phyloP scores from a whole-genome alignment of 2,113 vertebrate species.

The Tretioscincus oriximinensis region DNA sequence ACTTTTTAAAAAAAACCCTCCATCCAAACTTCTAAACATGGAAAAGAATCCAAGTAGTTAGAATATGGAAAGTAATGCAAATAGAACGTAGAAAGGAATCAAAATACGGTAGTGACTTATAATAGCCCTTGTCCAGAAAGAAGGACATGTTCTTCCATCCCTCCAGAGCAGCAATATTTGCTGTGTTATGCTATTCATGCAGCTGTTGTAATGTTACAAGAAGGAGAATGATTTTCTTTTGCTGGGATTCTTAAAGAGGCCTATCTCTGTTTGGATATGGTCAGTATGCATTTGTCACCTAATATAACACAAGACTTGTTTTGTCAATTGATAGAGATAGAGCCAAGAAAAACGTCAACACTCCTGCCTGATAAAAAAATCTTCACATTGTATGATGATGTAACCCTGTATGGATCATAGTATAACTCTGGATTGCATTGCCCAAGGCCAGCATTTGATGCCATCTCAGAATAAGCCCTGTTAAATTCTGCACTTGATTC shows the following conservation, averaged over 20 bases:
- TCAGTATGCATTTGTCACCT: too few relatives aligned
- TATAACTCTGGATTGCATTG: background rate
- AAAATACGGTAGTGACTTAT: background rate
- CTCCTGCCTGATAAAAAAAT: background rate
- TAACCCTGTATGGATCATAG: background rate
- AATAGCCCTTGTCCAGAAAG: background rate
- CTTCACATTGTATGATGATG: background rate
- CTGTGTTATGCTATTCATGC: too few relatives aligned
- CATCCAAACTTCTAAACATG: background rate
- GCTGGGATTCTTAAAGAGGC: background rate
- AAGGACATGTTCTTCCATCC: background rate
- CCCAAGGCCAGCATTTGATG: background rate
- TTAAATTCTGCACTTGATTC: background rate
- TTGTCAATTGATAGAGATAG: background rate
- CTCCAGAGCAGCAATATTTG: background rate
- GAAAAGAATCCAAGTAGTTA: background rate
- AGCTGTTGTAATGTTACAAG: background rate
- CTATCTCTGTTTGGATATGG: background rate
- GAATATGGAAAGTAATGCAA: background rate
- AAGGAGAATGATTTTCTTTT: background rate
- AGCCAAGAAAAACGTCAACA: background rate
- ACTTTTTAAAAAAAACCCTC: background rate
- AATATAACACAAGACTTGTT: background rate
- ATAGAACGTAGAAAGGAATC: background rate
- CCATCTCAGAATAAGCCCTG: background rate